These are phyloP conservation scores for Euzophera pinguis DNA, from an alignment of 2,888 invertebrate species.

Conservation along the genomic window DNA sequence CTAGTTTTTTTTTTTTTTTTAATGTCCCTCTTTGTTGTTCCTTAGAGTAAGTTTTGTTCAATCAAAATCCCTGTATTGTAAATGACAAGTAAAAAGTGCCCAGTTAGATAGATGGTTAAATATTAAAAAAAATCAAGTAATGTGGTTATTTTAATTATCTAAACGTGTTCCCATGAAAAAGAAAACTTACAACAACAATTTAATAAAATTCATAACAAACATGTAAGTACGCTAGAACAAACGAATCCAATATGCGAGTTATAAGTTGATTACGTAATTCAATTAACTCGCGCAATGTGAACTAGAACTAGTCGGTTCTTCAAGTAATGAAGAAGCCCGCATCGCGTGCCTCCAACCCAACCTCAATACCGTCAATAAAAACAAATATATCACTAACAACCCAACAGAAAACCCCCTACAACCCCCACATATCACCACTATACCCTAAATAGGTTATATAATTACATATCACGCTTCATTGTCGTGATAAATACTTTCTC, in stretches of 20 bases:
- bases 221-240: not conserved
- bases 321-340: constrained; percentile 51
- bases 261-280: constrained; percentile 34
- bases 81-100: no score
- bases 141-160: no score
- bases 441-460: constrained; percentile 72
- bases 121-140: no score
- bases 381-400: constrained; percentile 62
- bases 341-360: constrained; percentile 50
- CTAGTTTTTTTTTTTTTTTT: no score
- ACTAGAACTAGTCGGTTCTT: constrained; percentile 35
- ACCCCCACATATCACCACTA: constrained; percentile 52
- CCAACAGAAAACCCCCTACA: constrained; percentile 27
- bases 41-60: no score
- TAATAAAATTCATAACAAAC: not conserved
- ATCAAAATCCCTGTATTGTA: no score
- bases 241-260: constrained; percentile 1
- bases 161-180: no score
- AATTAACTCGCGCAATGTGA: constrained; percentile 46
- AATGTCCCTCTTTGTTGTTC: no score
- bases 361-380: constrained; percentile 59
- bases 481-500: constrained; percentile 80
- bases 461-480: constrained; percentile 78
- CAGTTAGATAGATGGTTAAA: no score
- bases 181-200: not conserved